phyloP scores from a whole-genome alignment of 2,888 invertebrate species.

The Pristionchus maxplancki region DNA sequence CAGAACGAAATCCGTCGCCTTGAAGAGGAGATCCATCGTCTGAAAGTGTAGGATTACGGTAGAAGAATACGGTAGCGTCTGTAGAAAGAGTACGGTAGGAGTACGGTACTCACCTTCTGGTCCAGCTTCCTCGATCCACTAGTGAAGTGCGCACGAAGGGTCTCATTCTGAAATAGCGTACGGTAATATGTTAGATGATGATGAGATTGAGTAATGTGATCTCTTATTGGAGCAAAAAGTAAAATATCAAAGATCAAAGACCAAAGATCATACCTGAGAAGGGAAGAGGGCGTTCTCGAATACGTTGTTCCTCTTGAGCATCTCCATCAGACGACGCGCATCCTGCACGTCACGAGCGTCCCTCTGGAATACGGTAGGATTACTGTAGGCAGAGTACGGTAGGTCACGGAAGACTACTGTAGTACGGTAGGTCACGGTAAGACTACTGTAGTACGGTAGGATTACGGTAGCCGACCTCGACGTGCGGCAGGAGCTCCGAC shows the following conservation, averaged over 20 bases:
- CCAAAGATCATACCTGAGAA: background rate
- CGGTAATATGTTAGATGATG: background rate
- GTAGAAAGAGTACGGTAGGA: background rate
- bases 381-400: background rate
- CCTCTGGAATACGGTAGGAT: background rate
- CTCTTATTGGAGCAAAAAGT: too few species aligned
- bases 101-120: background rate
- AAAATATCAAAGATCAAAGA: background rate
- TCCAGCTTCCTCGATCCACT: slow-evolving; percentile 27
- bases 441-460: background rate
- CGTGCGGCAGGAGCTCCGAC: background rate
- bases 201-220: too few species aligned
- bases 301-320: slow-evolving; percentile 46
- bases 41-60: background rate
- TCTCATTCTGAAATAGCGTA: slow-evolving; percentile 27
- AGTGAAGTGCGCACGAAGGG: background rate
- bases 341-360: background rate
- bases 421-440: background rate
- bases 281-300: slow-evolving; percentile 49
- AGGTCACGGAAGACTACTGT: background rate
- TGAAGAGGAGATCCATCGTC: slow-evolving; percentile 41
- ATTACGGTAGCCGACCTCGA: background rate
- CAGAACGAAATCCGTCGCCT: slow-evolving; percentile 45
- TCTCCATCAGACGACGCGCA: slow-evolving; percentile 5
- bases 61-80: background rate